phyloP scores from a whole-genome alignment of 2,888 invertebrate genomes.

The Toxonevra muliebris region DNA sequence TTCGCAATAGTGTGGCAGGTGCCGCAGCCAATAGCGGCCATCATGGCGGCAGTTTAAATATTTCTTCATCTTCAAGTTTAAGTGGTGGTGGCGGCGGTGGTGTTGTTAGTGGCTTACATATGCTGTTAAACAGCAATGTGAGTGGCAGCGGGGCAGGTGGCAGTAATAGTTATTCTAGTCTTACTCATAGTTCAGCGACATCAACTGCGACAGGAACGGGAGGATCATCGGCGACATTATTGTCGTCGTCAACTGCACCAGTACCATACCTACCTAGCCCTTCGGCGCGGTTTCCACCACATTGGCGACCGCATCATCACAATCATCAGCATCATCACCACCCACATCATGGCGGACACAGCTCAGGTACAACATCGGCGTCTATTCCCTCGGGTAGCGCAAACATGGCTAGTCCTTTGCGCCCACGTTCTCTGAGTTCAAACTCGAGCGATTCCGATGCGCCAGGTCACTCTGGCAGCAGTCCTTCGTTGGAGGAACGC shows the following conservation, averaged over 20 bases:
- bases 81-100: slow-evolving; percentile 26
- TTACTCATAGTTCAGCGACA: slow-evolving; percentile 52
- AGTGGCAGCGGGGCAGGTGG: slow-evolving; percentile 44
- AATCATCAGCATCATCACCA: slow-evolving; percentile 47
- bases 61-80: slow-evolving; percentile 43
- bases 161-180: slow-evolving; percentile 62
- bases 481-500: slow-evolving; percentile 87
- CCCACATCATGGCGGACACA: slow-evolving; percentile 39
- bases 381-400: slow-evolving; percentile 68
- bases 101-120: slow-evolving; percentile 37
- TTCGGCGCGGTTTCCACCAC: slow-evolving; percentile 47
- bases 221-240: slow-evolving; percentile 38
- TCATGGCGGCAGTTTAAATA: slow-evolving; percentile 40
- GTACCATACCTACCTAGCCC: slow-evolving; percentile 44
- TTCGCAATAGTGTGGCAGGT: slow-evolving; percentile 50
- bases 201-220: slow-evolving; percentile 46
- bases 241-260: slow-evolving; percentile 48
- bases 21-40: slow-evolving; percentile 38
- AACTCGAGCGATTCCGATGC: slow-evolving; percentile 76
- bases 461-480: slow-evolving; percentile 69
- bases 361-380: slow-evolving; percentile 62
- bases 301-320: slow-evolving; percentile 54
- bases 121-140: slow-evolving; percentile 52
- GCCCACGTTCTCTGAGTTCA: slow-evolving; percentile 80
- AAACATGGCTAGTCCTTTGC: slow-evolving; percentile 68